Base-by-base conservation (phyloP, 2,113 vertebrate genomes). In the Acrocephalus arundinaceus region DNA sequence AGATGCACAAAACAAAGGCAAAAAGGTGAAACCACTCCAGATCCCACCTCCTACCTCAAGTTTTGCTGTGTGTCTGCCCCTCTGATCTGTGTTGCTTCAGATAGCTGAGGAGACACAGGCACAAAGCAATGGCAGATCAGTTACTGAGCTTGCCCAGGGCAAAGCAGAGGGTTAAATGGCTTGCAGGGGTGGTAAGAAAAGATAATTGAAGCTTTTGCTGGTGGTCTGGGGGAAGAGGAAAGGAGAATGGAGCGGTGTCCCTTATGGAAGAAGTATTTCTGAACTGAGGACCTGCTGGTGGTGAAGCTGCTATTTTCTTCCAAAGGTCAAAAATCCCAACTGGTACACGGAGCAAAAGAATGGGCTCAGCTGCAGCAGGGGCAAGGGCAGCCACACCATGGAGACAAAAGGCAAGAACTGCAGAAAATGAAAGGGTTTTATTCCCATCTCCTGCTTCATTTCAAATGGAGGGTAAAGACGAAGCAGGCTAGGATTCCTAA, bases 211-310 rank as follows among this genome's bases (percentile, higher is more conserved):
- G 63, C 55, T 88, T 93, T 80, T 90, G 30, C 39, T 91, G 57
- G 66, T 91, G 66, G 45, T 78, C 25, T 74, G 61, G 23, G 28
- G 61, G 66, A 68, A 63, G 66, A 89, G 57, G 43, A 70, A 86
- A 77, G 59, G 76, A 82, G 63, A 87, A 66, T 15, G 45, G 74
- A 88, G 41, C 31, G 35, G 13, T 46, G 41, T 75, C 61, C 61
- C 62, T 49, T 45, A 49, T 25, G 35, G 81, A 71, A 85, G 68
- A 49, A 41, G 67, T 58, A 43, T 79, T 25, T 93, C 79, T 91
- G 92, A 94, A 79, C 51, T 65, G 59, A 93, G 89, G 86, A 78
- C 52, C 72, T 89, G 80, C 76, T 74, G 65, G 6, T 87, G 87
- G 76, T 90, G 67, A 79, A 85, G 35, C 75, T 80, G 55, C 68